Conservation (phyloP, 2,797 vertebrate species). For the Rhynchonycteris naso region DNA sequence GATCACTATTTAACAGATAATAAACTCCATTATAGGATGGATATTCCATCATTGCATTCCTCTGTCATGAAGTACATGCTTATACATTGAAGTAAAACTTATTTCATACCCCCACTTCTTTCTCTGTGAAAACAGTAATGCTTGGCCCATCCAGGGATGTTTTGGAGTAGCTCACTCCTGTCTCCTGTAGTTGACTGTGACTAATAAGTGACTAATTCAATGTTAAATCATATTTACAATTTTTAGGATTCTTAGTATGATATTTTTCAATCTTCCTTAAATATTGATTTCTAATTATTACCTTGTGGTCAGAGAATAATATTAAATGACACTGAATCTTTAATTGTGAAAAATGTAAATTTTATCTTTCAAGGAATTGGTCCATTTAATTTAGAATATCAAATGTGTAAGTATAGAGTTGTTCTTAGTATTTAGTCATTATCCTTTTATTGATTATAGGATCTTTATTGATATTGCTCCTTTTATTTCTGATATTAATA, state of each 20-base stretch:
- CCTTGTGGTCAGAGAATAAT: not conserved
- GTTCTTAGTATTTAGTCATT: too few species aligned
- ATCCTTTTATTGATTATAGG: too few species aligned
- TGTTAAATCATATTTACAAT: not conserved
- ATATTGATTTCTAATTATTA: conserved; percentile 37
- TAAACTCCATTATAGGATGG: not conserved
- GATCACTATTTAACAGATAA: not conserved
- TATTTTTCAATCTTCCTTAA: not conserved
- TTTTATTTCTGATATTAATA: too few species aligned
- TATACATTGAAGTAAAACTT: not conserved
- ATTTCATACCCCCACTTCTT: not conserved
- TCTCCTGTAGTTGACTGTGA: not conserved
- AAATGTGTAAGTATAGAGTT: too few species aligned
- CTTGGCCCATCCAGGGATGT: not conserved
- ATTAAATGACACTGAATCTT: not conserved
- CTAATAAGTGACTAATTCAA: not conserved
- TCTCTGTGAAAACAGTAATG: not conserved
- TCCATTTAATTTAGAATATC: too few species aligned
- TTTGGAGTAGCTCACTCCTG: too few species aligned
- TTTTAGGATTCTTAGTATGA: not conserved
- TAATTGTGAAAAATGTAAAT: not conserved
- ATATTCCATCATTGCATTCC: not conserved
- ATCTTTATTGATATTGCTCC: too few species aligned
- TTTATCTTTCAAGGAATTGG: too few species aligned
- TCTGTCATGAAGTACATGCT: not conserved